Base-by-base conservation (phyloP, 2,888 invertebrate genomes). In the Latrodectus elegans region DNA sequence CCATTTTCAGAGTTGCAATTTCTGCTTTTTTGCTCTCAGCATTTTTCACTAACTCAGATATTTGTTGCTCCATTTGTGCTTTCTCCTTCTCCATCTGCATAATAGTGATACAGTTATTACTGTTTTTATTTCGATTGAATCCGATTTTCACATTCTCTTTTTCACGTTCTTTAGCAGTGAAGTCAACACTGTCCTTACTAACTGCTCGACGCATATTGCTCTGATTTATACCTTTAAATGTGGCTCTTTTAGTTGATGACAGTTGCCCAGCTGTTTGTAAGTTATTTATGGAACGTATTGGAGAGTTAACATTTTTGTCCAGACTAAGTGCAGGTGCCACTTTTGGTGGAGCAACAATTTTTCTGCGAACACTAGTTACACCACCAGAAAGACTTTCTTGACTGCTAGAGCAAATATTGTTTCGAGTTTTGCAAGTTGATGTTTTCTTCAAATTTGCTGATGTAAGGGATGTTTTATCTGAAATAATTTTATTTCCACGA, bases 21-120 rank as follows among this genome's bases (percentile, higher is more conserved):
- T 93, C 93, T n/a, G 92, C 92, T 90, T 92, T 92, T 75, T 93
- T 91, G 81, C 90, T 90, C 89, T 93, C 93, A 10, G 92, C 91
- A 49, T 92, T 91, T 89, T 92, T 92, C 38, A 92, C 92, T 82
- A 93, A 91, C 88, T 93, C 93, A 0, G 92, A 92, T 49, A 93
- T 92, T 84, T 92, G 91, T 55, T 91, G 90, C 89, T 93, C 93
- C 78, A 92, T 90, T 49, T 89, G 90, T 84, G 91, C 91, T 89
- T 92, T 92, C 82, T 93, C 92, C 85, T 92, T 92, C 85, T 93
- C 92, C 90, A 93, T 75, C 53, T 89, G 90, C 72, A 89, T 26
- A 64, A 89, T 88, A 15, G 88, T 89, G 26, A 88, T 82, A 55
- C 87, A 85, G 64, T 84, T 88, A 65, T 83, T 88, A 38, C 81